These are phyloP conservation scores for Chiloscyllium plagiosum DNA, from an alignment of 2,113 vertebrate species.

Conservation along the genomic window DNA sequence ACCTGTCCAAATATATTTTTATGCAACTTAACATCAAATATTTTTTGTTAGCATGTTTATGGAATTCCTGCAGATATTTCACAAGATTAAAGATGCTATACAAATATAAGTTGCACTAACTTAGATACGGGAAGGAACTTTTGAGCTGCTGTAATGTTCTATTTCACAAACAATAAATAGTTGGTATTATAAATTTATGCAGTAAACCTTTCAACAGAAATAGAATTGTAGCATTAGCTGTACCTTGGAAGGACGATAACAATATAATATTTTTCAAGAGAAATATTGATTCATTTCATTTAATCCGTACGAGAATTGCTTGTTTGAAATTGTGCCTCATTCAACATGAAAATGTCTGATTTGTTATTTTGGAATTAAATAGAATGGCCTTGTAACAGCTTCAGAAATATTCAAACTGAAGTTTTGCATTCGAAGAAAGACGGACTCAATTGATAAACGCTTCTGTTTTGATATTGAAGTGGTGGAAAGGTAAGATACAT, in stretches of 20 bases:
- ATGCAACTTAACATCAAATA: background rate
- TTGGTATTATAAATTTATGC: background rate
- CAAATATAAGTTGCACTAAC: background rate
- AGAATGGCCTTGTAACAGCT: slow-evolving; percentile 79
- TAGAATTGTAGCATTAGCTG: background rate
- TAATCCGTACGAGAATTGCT: background rate
- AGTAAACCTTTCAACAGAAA: background rate
- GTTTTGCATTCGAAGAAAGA: slow-evolving; percentile 90
- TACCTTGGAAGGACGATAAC: background rate
- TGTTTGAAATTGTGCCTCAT: background rate
- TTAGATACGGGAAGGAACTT: background rate
- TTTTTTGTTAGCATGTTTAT: background rate
- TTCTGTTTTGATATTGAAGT: slow-evolving; percentile 98
- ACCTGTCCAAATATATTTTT: background rate
- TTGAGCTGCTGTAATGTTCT: background rate
- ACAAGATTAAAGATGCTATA: background rate
- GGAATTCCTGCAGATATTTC: background rate
- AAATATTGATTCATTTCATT: background rate
- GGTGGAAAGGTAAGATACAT: slow-evolving; percentile 79
- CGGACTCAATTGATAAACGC: slow-evolving; percentile 93
- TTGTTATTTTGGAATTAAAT: slow-evolving; percentile 42
- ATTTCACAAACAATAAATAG: background rate
- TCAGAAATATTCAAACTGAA: slow-evolving; percentile 89
- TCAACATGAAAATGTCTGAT: background rate
- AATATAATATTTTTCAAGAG: background rate